Base-by-base conservation (phyloP, 1,140 invertebrate genomes). In the Rhyzopertha dominica region DNA sequence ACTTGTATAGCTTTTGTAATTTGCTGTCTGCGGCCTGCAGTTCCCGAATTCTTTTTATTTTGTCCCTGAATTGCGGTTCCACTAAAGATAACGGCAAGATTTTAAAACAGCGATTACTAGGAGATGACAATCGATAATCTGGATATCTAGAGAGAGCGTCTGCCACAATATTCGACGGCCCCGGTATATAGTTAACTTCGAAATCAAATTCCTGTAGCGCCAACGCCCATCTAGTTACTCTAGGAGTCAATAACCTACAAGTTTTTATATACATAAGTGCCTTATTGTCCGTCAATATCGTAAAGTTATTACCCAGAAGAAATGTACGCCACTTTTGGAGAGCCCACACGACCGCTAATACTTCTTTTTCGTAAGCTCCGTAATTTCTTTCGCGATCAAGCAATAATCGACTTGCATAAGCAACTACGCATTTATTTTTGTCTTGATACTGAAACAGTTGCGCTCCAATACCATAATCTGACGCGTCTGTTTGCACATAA, bases 311-410 rank as follows among this genome's bases (percentile, higher is more conserved):
- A 7, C 12, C 12, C 19, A 37, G 19, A 12, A 37, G n/a, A 13
- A 14, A 37, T 3, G 16, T 37, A 14, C 8, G 12, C 14, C 14
- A 37, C n/a, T n/a, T n/a, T 7, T 22, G 34, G 7, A 37, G 16
- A 19, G 12, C 19, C 34, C 14, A 17, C 2, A 37, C 7, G 8
- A 17, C 34, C 8, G 23, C 36, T n/a, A 46, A 31, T n/a, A 25
- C 19, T 31, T 46, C 43, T 20, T 41, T 24, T 23, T 46, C 43
- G 9, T 17, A 30, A 19, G 13, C 14, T 12, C 9, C 32, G 18
- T 40, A 46, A 10, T 19, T n/a, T 4, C 8, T 19, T 31, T 46
- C 35, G 3, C 22, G 19, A 9, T 29, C 22, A 3, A 10, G 29
- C 5, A 40, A 17, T 5, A 24, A 5, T 31, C 36, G 9, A 24